Evolutionary conservation across 2,888 invertebrate species (phyloP), one percentile per base, ranked within the genome.

Genomic region (Archips crataeganus): DNA sequence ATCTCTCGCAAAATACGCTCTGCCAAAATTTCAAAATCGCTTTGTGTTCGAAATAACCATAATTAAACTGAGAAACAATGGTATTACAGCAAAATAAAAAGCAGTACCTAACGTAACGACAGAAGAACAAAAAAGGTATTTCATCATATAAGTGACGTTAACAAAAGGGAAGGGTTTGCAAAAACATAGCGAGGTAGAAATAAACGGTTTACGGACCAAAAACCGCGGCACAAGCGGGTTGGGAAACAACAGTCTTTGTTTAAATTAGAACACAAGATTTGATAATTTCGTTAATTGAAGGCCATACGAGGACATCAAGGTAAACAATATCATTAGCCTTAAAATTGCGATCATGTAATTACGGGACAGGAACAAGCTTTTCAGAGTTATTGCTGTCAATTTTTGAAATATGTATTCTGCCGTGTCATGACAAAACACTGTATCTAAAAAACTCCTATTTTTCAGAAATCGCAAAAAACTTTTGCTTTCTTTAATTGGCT

Each of bases 171-270:
- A 74, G 64, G 73, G 69, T 60, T 45, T n/a, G 70, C 70, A 60
- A 74, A 69, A 74, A 70, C 65, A 73, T 63, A 70, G 54, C 13
- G 49, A 73, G n/a, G 57, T 59, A 39, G 59, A 49, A 36, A 65
- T 69, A 69, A 73, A 42, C 49, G 68, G 64, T 70, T 74, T 74
- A 70, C 74, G 74, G 74, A 61, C 74, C 70, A 64, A 74, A 74
- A 74, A 74, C 36, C 51, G 60, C 68, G 36, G 23, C 39, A 74
- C 69, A 74, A 74, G 65, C 36, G 69, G 34, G 64, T 74, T 74
- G 60, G 13, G 70, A 74, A 69, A 74, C 60, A 64, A 60, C 60
- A 64, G 59, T 65, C 61, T 69, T 70, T 61, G 60, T 69, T 68
- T 47, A 32, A 57, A 57, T 32, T 32, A 57, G 57, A 11, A 57